These are phyloP conservation scores for Tyria jacobaeae DNA, from an alignment of 2,888 invertebrate species.

Conservation along the genomic window DNA sequence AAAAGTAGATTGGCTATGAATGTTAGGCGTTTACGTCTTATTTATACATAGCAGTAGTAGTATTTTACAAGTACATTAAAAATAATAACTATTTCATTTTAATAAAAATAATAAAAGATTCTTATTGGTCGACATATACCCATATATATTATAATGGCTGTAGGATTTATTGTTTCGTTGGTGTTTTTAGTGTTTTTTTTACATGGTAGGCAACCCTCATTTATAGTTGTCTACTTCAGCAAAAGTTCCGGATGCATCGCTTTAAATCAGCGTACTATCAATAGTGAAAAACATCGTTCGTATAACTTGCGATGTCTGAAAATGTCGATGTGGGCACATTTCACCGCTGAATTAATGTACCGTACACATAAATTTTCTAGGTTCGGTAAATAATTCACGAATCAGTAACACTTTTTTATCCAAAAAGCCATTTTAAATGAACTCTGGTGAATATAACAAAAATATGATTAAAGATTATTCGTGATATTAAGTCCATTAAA, in stretches of 20 bases:
- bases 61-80: not conserved
- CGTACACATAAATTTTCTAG: constrained; percentile 1
- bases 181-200: not conserved
- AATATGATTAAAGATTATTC: not conserved
- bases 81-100: not conserved
- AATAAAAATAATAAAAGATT: not conserved
- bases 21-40: not conserved
- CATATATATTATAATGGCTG: too few relatives aligned
- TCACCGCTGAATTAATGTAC: constrained; percentile 22
- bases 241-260: constrained; percentile 29
- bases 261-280: constrained; percentile 41
- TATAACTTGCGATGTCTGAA: constrained; percentile 28
- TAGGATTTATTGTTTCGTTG: not conserved
- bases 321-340: constrained; percentile 41
- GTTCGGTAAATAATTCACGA: constrained; percentile 6
- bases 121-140: too few relatives aligned
- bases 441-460: not conserved
- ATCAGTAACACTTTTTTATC: not conserved
- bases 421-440: not conserved
- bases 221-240: constrained; percentile 34
- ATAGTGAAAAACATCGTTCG: constrained; percentile 38
- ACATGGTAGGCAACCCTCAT: constrained; percentile 9
- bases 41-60: not conserved
- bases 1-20: constrained; percentile 7
- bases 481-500: not conserved